These are phyloP conservation scores for Battus philenor DNA, from an alignment of 1,140 invertebrate species.

Conservation along the genomic window DNA sequence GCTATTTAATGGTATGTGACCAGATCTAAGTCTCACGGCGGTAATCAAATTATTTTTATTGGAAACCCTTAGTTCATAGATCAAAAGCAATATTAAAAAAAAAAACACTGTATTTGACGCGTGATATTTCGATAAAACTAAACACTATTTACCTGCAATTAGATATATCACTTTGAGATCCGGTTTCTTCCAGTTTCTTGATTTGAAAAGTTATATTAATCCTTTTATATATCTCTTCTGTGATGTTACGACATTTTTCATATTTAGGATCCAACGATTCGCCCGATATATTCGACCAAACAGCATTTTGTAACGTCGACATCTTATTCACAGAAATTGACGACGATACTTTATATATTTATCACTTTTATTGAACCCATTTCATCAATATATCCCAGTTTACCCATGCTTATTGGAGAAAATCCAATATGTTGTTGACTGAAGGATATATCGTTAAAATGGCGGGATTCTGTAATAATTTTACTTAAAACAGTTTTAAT, in stretches of 20 bases:
- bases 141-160: conserved; percentile 42
- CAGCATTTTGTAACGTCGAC: conserved; percentile 47
- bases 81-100: no score
- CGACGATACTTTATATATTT: conserved; percentile 30
- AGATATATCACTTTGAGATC: conserved; percentile 47
- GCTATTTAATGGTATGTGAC: no score
- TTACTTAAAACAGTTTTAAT: no score
- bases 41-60: no score
- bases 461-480: conserved; percentile 9
- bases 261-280: conserved; percentile 48
- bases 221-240: conserved; percentile 67
- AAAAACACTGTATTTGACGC: no score
- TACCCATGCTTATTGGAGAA: conserved; percentile 19
- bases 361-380: conserved; percentile 15
- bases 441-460: conserved; percentile 1
- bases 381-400: conserved; percentile 1
- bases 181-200: conserved; percentile 50
- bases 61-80: no score
- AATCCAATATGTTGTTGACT: conserved; percentile 5
- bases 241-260: conserved; percentile 66
- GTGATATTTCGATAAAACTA: no score
- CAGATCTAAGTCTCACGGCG: no score
- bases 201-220: conserved; percentile 70
- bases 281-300: conserved; percentile 37
- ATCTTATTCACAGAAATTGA: conserved; percentile 50